Conservation (phyloP, 2,888 invertebrate genomes). For the Hyles lineata region DNA sequence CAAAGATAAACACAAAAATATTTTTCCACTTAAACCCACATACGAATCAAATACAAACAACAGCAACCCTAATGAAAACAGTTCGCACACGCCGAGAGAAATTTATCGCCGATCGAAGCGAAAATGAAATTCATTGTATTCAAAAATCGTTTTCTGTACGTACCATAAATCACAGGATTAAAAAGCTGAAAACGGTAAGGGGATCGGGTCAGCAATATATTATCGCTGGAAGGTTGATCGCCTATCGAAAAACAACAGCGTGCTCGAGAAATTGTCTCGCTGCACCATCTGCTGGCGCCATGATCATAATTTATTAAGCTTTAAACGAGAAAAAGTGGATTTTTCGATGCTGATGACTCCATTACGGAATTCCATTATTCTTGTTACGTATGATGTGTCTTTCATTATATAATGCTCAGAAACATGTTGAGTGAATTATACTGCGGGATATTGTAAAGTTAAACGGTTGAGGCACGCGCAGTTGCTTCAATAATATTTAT, state of each 20-base stretch:
- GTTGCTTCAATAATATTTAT: no score
- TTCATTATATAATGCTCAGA: background rate
- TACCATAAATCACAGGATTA: slow-evolving; percentile 66
- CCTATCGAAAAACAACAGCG: slow-evolving; percentile 53
- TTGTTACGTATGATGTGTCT: background rate
- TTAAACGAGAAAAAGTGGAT: slow-evolving; percentile 27
- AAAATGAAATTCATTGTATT: slow-evolving; percentile 59
- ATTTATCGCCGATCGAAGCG: slow-evolving; percentile 42
- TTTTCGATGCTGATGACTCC: slow-evolving; percentile 38
- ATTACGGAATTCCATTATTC: slow-evolving; percentile 9
- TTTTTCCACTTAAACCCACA: background rate
- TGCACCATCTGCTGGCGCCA: slow-evolving; percentile 50
- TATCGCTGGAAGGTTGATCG: slow-evolving; percentile 54
- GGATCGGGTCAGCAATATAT: slow-evolving; percentile 63
- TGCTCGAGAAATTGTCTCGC: slow-evolving; percentile 50
- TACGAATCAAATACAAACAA: slow-evolving; percentile 27
- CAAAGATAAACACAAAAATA: background rate
- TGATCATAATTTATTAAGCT: slow-evolving; percentile 36
- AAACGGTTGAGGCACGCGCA: no score
- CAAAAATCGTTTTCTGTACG: slow-evolving; percentile 58
- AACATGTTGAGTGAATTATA: no score
- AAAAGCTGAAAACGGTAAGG: slow-evolving; percentile 61
- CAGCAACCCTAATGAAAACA: slow-evolving; percentile 30
- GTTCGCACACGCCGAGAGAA: slow-evolving; percentile 30
- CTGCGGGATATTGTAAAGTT: no score